These are phyloP conservation scores for Tinamus major DNA, from an alignment of 2,797 vertebrate genomes.

Conservation along the genomic window DNA sequence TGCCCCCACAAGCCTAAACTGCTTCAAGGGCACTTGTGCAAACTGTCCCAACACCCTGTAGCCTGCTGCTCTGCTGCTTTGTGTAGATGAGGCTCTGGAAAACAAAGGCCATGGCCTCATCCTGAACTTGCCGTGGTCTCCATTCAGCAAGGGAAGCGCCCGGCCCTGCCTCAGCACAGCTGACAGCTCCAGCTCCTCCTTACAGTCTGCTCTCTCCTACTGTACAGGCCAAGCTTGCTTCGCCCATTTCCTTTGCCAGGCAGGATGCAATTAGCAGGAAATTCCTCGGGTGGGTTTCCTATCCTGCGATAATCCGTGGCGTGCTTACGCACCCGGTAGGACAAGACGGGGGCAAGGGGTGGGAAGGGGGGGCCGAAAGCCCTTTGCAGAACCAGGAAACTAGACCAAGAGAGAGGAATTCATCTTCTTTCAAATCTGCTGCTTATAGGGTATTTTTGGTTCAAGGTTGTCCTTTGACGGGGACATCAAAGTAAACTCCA, in stretches of 20 bases:
- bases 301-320: conserved; percentile 28
- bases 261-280: conserved; percentile 72
- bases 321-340: neutral
- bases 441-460: neutral
- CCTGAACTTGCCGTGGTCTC: conserved; percentile 28
- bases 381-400: conserved; percentile 34
- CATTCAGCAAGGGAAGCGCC: conserved; percentile 40
- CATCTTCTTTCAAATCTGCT: conserved; percentile 26
- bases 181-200: conserved; percentile 48
- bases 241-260: conserved; percentile 66
- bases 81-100: neutral
- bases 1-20: conserved; percentile 53
- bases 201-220: conserved; percentile 39
- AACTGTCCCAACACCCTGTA: conserved; percentile 47
- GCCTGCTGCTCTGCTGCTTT: conserved; percentile 1
- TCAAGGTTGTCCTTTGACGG: neutral
- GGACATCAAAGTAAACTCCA: conserved; percentile 25
- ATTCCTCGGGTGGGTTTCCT: conserved; percentile 69
- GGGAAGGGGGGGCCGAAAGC: neutral
- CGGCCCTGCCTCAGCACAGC: neutral
- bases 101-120: conserved; percentile 54
- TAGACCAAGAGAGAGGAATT: neutral
- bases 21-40: conserved; percentile 61
- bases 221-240: conserved; percentile 55
- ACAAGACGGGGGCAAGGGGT: neutral